Percentiles rank a stretch among this genome's conserved stretches.
These are phyloP conservation scores for Heterodera schachtii DNA, from an alignment of 1,140 invertebrate species.

Conservation along the genomic window DNA sequence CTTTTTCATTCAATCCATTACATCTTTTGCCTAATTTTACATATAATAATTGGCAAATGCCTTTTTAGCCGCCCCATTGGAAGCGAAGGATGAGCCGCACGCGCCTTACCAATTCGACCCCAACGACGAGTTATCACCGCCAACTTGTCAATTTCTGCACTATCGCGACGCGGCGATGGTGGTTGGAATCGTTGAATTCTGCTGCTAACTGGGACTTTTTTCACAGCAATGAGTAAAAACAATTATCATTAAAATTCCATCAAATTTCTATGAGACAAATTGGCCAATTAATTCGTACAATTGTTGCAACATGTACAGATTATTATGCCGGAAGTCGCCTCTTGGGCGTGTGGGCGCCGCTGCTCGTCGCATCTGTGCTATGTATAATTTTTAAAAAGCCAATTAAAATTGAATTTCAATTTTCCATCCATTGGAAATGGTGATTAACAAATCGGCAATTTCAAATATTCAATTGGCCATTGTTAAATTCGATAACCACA, in stretches of 20 bases:
- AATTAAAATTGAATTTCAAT: too few relatives aligned
- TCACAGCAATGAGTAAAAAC: constrained; percentile 49
- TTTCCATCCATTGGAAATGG: too few relatives aligned
- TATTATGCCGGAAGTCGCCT: background rate
- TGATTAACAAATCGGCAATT: too few relatives aligned
- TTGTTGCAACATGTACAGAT: background rate
- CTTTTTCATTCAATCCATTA: too few relatives aligned
- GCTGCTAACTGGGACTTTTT: constrained; percentile 31
- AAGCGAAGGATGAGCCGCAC: background rate
- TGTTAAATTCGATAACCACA: background rate
- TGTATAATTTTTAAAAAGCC: background rate
- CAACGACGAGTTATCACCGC: constrained; percentile 56
- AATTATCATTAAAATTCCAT: too few relatives aligned
- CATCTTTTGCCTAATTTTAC: too few relatives aligned
- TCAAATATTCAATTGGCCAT: background rate
- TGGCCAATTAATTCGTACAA: too few relatives aligned
- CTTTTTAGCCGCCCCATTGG: constrained; percentile 5
- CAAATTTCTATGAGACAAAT: too few relatives aligned
- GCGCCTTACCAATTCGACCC: constrained; percentile 47
- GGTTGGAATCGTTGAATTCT: constrained; percentile 52
- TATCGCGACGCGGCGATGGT: constrained; percentile 58
- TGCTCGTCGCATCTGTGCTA: constrained; percentile 10
- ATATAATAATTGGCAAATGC: background rate
- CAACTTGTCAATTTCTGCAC: constrained; percentile 51
- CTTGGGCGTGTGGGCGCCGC: constrained; percentile 22